phyloP scores from a whole-genome alignment of 2,888 invertebrate species.

The Geophilus truncorum region DNA sequence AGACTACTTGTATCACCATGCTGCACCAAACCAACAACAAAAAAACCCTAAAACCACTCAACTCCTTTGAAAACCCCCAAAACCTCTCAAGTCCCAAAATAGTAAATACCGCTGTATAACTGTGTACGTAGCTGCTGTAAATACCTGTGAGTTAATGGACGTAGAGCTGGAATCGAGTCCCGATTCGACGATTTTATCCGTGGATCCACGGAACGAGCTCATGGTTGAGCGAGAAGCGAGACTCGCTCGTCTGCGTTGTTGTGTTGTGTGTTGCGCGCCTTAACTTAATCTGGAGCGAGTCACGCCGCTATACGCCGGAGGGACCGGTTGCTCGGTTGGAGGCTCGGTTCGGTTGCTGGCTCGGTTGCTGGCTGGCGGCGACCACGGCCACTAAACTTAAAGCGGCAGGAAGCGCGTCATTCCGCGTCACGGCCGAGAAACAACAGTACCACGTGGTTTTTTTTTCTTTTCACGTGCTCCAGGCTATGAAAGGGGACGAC shows the following conservation, averaged over 20 bases:
- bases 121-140: too few relatives aligned
- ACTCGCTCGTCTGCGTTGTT: neutral
- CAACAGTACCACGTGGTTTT: neutral
- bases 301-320: neutral
- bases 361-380: too few relatives aligned
- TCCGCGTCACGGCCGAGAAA: neutral
- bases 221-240: neutral
- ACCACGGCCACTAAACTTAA: neutral
- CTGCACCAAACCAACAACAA: too few relatives aligned
- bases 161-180: neutral
- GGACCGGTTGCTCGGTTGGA: neutral
- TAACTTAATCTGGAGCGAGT: neutral
- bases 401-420: neutral
- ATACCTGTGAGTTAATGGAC: neutral
- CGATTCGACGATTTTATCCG: neutral
- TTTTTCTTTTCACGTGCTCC: neutral
- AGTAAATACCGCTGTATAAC: too few relatives aligned
- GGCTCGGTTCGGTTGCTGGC: too few relatives aligned
- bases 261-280: neutral
- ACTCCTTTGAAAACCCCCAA: too few relatives aligned
- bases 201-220: neutral
- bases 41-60: too few relatives aligned
- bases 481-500: neutral
- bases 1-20: too few relatives aligned
- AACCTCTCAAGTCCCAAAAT: too few relatives aligned